phyloP scores from a whole-genome alignment of 2,113 vertebrate species.

The Peromyscus leucopus region DNA sequence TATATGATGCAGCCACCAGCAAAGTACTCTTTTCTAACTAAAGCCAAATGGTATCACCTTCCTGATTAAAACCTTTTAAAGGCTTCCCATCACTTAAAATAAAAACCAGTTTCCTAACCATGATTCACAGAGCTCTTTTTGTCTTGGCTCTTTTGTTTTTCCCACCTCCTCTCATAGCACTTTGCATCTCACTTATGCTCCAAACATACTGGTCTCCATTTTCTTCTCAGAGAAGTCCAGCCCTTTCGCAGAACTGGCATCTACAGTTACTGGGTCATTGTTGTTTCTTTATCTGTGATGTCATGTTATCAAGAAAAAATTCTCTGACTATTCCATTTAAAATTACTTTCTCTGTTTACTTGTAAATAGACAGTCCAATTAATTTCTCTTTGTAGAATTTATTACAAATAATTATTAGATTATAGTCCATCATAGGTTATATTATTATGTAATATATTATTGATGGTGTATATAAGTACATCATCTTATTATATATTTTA shows the following conservation, averaged over 20 bases:
- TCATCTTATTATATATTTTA: neutral
- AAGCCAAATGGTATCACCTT: neutral
- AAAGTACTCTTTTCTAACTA: conserved; percentile 33
- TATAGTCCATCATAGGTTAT: neutral
- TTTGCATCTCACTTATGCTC: neutral
- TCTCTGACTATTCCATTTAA: conserved; percentile 47
- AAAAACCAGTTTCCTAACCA: neutral
- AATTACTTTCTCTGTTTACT: conserved; percentile 20
- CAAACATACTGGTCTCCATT: conserved; percentile 18
- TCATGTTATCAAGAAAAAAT: neutral
- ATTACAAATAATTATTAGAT: conserved; percentile 30
- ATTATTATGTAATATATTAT: neutral
- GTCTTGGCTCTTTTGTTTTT: neutral
- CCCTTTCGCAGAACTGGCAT: neutral
- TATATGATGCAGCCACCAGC: neutral
- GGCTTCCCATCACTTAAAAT: neutral
- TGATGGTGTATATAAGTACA: neutral
- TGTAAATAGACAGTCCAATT: neutral
- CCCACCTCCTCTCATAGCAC: neutral
- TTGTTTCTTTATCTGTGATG: neutral
- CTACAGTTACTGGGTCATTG: neutral
- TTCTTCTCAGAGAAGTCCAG: neutral
- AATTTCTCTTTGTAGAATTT: conserved; percentile 37
- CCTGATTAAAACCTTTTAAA: conserved; percentile 41
- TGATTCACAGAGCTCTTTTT: neutral